Percentiles rank a stretch among this genome's conserved stretches.
These are phyloP conservation scores for Sinosuthora webbiana DNA, from an alignment of 2,113 vertebrate species.

Conservation along the genomic window DNA sequence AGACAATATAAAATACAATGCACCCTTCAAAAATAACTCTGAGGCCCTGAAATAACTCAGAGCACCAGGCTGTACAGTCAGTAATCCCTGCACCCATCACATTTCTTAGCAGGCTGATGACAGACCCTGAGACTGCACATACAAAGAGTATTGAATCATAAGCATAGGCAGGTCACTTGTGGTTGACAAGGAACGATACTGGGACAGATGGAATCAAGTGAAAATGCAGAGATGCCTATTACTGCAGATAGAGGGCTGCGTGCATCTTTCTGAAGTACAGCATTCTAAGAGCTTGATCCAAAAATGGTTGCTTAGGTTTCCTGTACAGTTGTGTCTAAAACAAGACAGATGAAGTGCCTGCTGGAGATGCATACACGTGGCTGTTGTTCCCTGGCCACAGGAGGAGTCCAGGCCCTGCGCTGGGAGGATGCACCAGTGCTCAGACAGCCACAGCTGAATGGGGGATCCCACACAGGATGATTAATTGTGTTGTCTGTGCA, in stretches of 20 bases:
- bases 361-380: background rate
- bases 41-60: background rate
- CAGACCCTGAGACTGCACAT: background rate
- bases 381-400: background rate
- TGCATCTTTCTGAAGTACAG: background rate
- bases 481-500: background rate
- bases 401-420: background rate
- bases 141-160: background rate
- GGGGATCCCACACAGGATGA: background rate
- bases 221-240: background rate
- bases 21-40: background rate
- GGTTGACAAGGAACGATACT: background rate
- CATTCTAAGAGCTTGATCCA: background rate
- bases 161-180: background rate
- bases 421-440: background rate
- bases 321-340: background rate
- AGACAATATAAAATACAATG: background rate
- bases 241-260: background rate
- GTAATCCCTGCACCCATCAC: background rate
- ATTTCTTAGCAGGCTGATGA: background rate
- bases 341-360: background rate
- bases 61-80: background rate
- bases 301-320: background rate
- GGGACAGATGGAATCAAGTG: background rate
- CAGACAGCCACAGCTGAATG: background rate